Evolutionary conservation across 2,888 invertebrate genomes (phyloP).

Genomic region (Drepana falcataria): DNA sequence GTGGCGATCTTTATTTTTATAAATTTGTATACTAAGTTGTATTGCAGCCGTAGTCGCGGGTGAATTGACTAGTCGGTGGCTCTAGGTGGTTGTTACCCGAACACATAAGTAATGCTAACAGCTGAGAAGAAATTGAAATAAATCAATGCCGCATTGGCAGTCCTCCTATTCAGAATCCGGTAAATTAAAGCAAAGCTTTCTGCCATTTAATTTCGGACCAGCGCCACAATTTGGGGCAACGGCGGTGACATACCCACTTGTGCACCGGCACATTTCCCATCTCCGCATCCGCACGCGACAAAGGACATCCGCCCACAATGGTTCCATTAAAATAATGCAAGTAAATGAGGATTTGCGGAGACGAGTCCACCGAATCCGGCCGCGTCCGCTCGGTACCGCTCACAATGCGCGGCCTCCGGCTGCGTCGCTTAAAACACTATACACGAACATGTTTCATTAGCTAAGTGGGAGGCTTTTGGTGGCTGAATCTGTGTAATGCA

Average conservation of each 20-base stretch:
- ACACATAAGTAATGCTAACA: no score
- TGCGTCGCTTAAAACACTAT: slow-evolving; percentile 70
- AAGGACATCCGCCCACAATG: slow-evolving; percentile 76
- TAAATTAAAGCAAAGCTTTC: slow-evolving; percentile 54
- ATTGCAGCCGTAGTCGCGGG: no score
- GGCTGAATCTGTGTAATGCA: slow-evolving; percentile 76
- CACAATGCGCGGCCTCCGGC: slow-evolving; percentile 55
- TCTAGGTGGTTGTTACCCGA: slow-evolving; percentile 12
- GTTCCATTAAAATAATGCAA: slow-evolving; percentile 79
- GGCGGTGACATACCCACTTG: slow-evolving; percentile 53
- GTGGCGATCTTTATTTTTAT: no score
- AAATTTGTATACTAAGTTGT: no score
- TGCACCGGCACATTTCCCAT: slow-evolving; percentile 69
- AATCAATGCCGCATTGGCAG: slow-evolving; percentile 2
- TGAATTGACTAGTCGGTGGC: slow-evolving; percentile 9
- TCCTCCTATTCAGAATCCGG: slow-evolving; percentile 33
- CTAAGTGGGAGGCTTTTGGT: slow-evolving; percentile 80
- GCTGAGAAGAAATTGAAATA: no score
- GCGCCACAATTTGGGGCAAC: slow-evolving; percentile 58
- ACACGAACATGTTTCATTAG: slow-evolving; percentile 80
- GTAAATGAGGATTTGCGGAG: slow-evolving; percentile 77
- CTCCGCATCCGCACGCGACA: slow-evolving; percentile 64
- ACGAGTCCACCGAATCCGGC: slow-evolving; percentile 66
- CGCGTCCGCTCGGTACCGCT: slow-evolving; percentile 43
- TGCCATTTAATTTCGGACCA: slow-evolving; percentile 51